Evolutionary conservation across 2,113 vertebrate species (phyloP), one percentile per base, ranked within the genome.

Genomic region (Coryphaenoides rupestris): DNA sequence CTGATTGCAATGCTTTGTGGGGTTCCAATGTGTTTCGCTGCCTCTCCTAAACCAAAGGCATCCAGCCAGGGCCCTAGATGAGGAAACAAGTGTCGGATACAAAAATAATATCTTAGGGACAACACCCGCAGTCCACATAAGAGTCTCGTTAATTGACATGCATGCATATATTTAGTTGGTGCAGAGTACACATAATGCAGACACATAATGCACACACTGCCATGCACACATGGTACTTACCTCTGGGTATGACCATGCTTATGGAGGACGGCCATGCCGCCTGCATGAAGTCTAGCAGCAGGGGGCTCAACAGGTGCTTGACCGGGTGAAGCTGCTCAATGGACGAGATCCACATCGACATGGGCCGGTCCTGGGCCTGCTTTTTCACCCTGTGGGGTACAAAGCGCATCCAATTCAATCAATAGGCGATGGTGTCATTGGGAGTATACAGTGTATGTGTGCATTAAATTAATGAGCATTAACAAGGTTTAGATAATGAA

Each of bases 201-300:
- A 49, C 40, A 56, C 21, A 47, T n/a, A n/a, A n/a, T 45, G 16
- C 23, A 54, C 22, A 60, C 47, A 19, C 33, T 16, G n/a, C n/a
- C n/a, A n/a, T n/a, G n/a, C 22, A 57, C 26, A 26, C 12, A 22
- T 40, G 33, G 33, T 40, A 5, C 9, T 6, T 15, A 95, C 94
- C 94, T 90, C 94, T 91, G 60, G 91, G 91, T 75, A 96, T 88
- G 46, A 96, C 94, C 86, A 96, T 75, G 75, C 94, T 95, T 21
- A 95, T 94, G 1, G 94, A 93, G n/a, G 93, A 95, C 1, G 93
- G 93, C 94, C 94, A 96, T 0, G 93, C 92, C 60, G 92, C 91
- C 72, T 92, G 85, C 94, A 96, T 96, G 75, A 95, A 94, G 78
- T 95, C 92, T 88, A 94, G 92, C 23, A 96, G 88, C 53, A 95